Base-by-base conservation (phyloP, 2,113 vertebrate genomes). In the Crotalus tigris region DNA sequence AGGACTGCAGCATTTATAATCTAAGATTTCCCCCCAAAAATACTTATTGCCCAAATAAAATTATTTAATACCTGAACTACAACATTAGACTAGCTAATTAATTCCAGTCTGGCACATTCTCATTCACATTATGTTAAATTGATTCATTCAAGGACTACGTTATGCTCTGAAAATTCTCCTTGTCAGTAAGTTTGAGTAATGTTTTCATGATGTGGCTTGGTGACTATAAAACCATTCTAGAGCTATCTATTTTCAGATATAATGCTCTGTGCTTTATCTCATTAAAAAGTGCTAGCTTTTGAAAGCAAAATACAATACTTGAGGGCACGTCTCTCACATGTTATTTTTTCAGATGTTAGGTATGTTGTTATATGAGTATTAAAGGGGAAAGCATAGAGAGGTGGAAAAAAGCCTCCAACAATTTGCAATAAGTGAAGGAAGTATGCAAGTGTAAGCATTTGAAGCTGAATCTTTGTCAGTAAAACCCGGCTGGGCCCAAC, bases 331-430 rank as follows among this genome's bases (percentile, higher is more conserved):
- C n/a, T 85, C 53, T 57, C 24, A 26, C 3, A 2, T 13, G 33
- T 29, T 57, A 10, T 24, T 85, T 85, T 51, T 91, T 85, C 75
- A 44, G 57, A 24, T 46, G 8, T 58, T 54, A 92, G 49, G 61
- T n/a, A 89, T 12, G 92, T 89, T 92, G 88, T 9, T 86, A 46
- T 88, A 3, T 53, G 57, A 96, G 85, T 93, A 91, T 59, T 3
- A 24, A 39, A 90, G 26, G 69, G 19, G 53, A 23, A 33, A 11
- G 19, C 85, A 44, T 49, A 15, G 5, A 9, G 57, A 64, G 91
- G 51, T 24, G 21, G 89, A 53, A 92, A 90, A 23, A 93, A 17
- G 61, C 85, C 44, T 0, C 55, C 6, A 49, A 87, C 94, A 95
- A 95, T 94, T 93, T 88, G 44, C 23, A 46, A 54, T 44, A 64